These are phyloP conservation scores for Aquatica leii DNA, from an alignment of 2,888 invertebrate genomes.

Conservation along the genomic window DNA sequence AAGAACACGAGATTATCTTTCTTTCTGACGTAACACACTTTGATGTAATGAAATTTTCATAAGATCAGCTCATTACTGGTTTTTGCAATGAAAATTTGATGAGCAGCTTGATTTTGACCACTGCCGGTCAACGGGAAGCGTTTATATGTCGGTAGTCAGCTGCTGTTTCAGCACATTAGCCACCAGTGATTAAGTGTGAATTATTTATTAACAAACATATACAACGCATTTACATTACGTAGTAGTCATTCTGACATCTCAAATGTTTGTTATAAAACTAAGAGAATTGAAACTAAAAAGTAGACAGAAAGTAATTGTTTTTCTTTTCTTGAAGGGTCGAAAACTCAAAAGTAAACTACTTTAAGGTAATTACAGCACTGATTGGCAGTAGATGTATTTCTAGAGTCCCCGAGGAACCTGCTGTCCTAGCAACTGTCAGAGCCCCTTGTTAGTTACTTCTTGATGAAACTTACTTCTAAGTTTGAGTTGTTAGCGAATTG, in stretches of 20 bases:
- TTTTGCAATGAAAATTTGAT: constrained; percentile 55
- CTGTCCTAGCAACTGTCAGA: constrained; percentile 53
- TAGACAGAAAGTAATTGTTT: constrained; percentile 21
- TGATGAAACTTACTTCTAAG: constrained; percentile 37
- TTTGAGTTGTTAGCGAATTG: constrained; percentile 24
- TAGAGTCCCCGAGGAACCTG: constrained; percentile 46
- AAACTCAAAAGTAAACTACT: constrained; percentile 51
- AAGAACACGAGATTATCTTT: constrained; percentile 11
- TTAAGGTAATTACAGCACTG: constrained; percentile 58
- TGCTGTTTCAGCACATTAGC: constrained; percentile 18
- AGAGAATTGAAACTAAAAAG: constrained; percentile 10
- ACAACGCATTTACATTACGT: constrained; percentile 15
- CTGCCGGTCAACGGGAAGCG: constrained; percentile 37
- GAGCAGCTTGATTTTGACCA: constrained; percentile 46
- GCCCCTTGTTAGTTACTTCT: constrained; percentile 45
- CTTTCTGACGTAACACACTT: constrained; percentile 30
- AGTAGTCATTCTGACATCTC: constrained; percentile 14
- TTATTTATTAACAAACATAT: constrained; percentile 24
- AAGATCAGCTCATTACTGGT: constrained; percentile 58
- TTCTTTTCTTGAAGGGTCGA: constrained; percentile 24
- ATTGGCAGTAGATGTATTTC: constrained; percentile 56
- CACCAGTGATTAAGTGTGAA: constrained; percentile 27
- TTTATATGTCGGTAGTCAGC: constrained; percentile 27
- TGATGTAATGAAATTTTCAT: constrained; percentile 54
- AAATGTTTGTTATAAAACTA: background rate